Conservation (phyloP, 2,113 vertebrate species). For the Melanostigma gelatinosum region DNA sequence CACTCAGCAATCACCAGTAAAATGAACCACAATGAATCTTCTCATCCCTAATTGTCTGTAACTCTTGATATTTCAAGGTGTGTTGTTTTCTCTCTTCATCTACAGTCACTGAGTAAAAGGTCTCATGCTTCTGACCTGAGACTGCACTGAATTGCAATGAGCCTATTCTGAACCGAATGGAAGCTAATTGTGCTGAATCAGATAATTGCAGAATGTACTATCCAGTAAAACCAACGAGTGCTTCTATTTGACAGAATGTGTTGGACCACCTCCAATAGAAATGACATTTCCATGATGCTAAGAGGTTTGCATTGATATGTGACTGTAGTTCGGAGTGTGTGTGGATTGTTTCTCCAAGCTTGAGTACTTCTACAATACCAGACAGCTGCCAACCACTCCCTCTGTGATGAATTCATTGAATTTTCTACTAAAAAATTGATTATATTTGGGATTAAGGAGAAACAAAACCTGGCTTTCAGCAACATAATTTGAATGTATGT, state of each 20-base stretch:
- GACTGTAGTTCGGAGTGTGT: neutral
- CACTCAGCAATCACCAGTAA: neutral
- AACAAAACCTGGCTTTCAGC: neutral
- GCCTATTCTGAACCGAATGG: constrained; percentile 34
- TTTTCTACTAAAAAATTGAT: neutral
- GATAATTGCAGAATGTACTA: constrained; percentile 25
- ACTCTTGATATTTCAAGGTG: neutral
- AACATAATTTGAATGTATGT: neutral
- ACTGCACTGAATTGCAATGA: constrained; percentile 61
- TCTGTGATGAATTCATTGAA: constrained; percentile 5
- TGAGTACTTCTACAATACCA: neutral
- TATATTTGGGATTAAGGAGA: neutral
- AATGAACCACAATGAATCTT: neutral
- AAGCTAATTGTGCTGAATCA: constrained; percentile 36
- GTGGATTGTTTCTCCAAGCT: neutral
- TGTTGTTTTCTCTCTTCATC: constrained; percentile 19
- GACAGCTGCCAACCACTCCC: neutral
- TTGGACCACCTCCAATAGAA: constrained; percentile 1
- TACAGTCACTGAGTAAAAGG: constrained; percentile 42
- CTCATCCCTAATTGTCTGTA: neutral
- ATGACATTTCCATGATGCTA: neutral
- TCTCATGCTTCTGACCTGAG: constrained; percentile 27
- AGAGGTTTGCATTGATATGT: neutral
- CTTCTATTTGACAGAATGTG: constrained; percentile 16
- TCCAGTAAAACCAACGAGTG: constrained; percentile 19